phyloP scores from a whole-genome alignment of 1,140 invertebrate genomes.

The Drosophila asahinai region DNA sequence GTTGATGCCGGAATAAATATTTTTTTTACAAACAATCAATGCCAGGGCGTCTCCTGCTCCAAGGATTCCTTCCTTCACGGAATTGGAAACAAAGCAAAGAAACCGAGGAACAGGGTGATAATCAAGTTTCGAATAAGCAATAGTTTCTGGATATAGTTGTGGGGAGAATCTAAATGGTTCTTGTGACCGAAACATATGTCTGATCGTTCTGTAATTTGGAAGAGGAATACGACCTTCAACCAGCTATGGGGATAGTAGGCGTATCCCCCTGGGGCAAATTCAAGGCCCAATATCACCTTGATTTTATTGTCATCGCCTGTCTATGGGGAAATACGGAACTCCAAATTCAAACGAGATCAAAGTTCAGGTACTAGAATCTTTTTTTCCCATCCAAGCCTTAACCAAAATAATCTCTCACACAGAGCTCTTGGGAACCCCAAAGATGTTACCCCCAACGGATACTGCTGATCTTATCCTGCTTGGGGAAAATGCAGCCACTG shows the following conservation, averaged over 20 bases:
- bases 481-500: neutral
- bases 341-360: neutral
- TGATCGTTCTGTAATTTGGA: neutral
- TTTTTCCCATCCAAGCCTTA: too few relatives aligned
- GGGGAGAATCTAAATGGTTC: neutral
- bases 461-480: too few relatives aligned
- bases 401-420: too few relatives aligned
- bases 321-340: neutral
- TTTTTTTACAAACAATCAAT: conserved; percentile 2
- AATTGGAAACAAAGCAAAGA: too few relatives aligned
- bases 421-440: neutral
- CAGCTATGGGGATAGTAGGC: neutral
- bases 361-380: neutral
- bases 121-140: too few relatives aligned
- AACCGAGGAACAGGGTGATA: too few relatives aligned
- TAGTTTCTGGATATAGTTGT: neutral
- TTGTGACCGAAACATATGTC: neutral
- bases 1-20: conserved; percentile 40
- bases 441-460: conserved; percentile 5
- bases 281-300: neutral
- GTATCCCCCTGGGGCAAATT: neutral
- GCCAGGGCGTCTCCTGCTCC: too few relatives aligned
- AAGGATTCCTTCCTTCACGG: neutral
- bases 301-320: neutral
- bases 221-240: neutral